Base-by-base conservation (phyloP, 1,140 invertebrate genomes). In the Coenobita brevimanus region DNA sequence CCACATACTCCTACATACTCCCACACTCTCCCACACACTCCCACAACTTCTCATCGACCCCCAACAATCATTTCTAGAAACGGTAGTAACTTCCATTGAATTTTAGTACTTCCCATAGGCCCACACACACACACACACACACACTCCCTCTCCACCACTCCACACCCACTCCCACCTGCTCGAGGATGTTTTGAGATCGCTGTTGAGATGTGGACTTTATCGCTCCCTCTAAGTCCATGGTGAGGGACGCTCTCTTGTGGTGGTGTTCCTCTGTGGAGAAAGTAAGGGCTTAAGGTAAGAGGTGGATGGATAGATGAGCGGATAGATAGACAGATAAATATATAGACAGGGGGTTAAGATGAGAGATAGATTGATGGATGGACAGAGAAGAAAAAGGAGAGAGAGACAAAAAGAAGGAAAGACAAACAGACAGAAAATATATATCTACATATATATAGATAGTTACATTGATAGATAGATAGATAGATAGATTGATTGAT, bases 141-240 rank as follows among this genome's bases (percentile, higher is more conserved):
- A n/a, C n/a, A n/a, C 21, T 21, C 50, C 50, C 8, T 21, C 8
- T 54, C 8, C 50, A 54, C 21, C 8, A 10, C 21, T 54, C 21
- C 50, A 8, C 50, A 33, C 6, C 3, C 27, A 1, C 13, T 21
- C 57, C 67, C 17, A 81, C 78, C 78, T 81, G 78, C 3, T 60
- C 57, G 24, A 64, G 21, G 17, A 43, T 41, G 21, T 41, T 4
- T 27, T 54, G 62, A 38, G 78, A 2, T 1, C 62, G 27, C 27
- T 80, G 78, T 10, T 30, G 24, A 3, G 62, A 60, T 21, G 57
- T 46, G 73, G 46, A 21, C 36, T 76, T 46, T 24, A 36, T n/a
- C 1, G 33, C 33, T 38, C 60, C 57, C 2, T 81, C 78, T 6
- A 81, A 60, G 30, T 43, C 60, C 78, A 81, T 81, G 57, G 30